Evolutionary conservation across 92 coral and sea anemone species (phyloP), one percentile per base, ranked within the genome.

Genomic region (Umimayanthus kanabou): DNA sequence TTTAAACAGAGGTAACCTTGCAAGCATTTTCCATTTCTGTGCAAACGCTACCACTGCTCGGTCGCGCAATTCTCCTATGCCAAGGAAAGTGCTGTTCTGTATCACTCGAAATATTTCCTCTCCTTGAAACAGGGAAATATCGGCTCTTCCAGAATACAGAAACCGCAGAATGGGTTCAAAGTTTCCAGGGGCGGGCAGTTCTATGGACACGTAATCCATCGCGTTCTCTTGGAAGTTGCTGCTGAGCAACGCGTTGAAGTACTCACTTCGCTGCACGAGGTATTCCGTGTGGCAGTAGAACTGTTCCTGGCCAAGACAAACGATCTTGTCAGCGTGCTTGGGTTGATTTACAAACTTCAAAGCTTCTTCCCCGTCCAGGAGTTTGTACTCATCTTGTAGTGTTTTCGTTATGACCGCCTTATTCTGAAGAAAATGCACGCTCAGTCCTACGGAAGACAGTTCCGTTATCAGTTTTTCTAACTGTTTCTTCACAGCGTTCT

Each of bases 251-350:
- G 97, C 99, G 64, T 92, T 87, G 78, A 97, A 95, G 82, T 95
- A 97, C 25, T 93, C 93, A 86, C 99, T 94, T 89, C 99, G 89
- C 64, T 95, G 94, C 18, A 90, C 90, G 30, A 97, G 89, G 78
- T 97, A 97, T 80, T 95, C 96, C 9, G 98, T 89, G 66, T 97
- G 98, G 61, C 98, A 97, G 85, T 93, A 95, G 49, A 92, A 97
- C 70, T 91, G 93, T 49, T 94, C 93, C 29, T 93, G 88, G 50
- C 94, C 95, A 18, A 97, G 88, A 66, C 92, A 88, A 58, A 97
- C 85, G 20, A 97, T 91, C 71, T 95, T 97, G 85, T 97, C 98
- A 3, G 99, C 96, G 81, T 91, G 93, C 30, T 93, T 91, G 0
- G 99, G 97, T 66, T 92, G 95, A 80, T 97, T 97, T 76, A 97